Conservation (phyloP, 2,888 invertebrate species). For the Cheilosia vernalis region DNA sequence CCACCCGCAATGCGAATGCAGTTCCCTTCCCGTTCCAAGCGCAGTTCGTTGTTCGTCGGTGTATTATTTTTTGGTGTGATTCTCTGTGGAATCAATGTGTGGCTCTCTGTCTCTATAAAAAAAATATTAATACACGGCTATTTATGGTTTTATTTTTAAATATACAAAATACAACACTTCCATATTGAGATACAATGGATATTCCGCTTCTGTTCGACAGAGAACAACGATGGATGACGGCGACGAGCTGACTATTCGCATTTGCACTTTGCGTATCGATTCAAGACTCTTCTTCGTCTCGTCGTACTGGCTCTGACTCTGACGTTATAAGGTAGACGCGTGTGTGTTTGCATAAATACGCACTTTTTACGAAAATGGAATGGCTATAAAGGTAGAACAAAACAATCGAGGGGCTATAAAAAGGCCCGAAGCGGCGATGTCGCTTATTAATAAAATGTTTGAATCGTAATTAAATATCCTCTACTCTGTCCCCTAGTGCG, state of each 20-base stretch:
- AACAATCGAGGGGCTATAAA: neutral
- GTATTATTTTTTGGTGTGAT: slow-evolving; percentile 13
- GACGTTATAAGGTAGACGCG: neutral
- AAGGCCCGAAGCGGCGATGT: neutral
- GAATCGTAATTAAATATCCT: neutral
- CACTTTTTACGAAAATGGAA: slow-evolving; percentile 11
- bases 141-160: slow-evolving; percentile 13
- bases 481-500: neutral
- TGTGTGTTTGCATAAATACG: slow-evolving; percentile 5
- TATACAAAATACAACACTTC: slow-evolving; percentile 8
- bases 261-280: slow-evolving; percentile 64
- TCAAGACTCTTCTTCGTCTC: neutral
- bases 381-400: neutral
- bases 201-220: slow-evolving; percentile 9
- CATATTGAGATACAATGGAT: slow-evolving; percentile 36
- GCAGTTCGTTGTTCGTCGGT: slow-evolving; percentile 39
- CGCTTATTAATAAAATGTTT: neutral
- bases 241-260: slow-evolving; percentile 53
- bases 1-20: slow-evolving; percentile 68
- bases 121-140: slow-evolving; percentile 14
- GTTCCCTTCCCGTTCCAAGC: slow-evolving; percentile 2
- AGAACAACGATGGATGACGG: slow-evolving; percentile 38
- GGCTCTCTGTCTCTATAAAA: slow-evolving; percentile 13
- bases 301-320: neutral
- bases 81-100: slow-evolving; percentile 10